A percentile compares a stretch with the other conserved stretches of the same genome.
These are phyloP conservation scores for Drosophila murphyi DNA, from an alignment of 1,140 invertebrate genomes.

Conservation along the genomic window DNA sequence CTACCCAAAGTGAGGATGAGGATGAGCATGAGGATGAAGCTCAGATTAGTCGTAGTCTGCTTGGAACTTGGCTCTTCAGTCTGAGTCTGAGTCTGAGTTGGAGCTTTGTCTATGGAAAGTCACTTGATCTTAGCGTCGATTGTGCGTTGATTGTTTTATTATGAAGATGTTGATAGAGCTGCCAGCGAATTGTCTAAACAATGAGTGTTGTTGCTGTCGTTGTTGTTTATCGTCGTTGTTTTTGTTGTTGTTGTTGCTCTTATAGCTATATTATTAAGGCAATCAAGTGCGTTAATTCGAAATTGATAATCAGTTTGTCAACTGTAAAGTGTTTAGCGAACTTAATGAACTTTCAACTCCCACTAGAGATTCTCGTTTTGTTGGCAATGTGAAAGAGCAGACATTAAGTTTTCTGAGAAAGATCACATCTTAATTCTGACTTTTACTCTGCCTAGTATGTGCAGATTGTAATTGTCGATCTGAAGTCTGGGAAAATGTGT, in stretches of 20 bases:
- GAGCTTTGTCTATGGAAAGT: constrained; percentile 71
- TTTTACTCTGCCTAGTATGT: not conserved
- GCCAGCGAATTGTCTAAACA: constrained; percentile 41
- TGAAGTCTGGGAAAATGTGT: constrained; percentile 15
- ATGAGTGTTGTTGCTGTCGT: constrained; percentile 32
- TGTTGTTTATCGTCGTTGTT: constrained; percentile 33
- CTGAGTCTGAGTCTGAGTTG: constrained; percentile 10
- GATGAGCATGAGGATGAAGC: constrained; percentile 19
- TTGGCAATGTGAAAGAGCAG: not conserved
- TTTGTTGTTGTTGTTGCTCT: constrained; percentile 29
- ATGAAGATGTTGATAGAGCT: constrained; percentile 76
- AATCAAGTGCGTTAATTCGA: constrained; percentile 72
- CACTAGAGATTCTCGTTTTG: too few species aligned
- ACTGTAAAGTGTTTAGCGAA: constrained; percentile 17
- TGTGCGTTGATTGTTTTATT: constrained; percentile 83
- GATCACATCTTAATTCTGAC: constrained; percentile 11
- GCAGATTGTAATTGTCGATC: constrained; percentile 9
- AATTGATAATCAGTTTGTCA: constrained; percentile 67
- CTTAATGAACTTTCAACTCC: constrained; percentile 27
- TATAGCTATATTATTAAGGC: constrained; percentile 76
- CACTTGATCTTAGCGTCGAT: constrained; percentile 77
- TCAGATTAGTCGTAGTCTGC: constrained; percentile 9
- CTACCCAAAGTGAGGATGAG: constrained; percentile 38
- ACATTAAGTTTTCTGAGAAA: constrained; percentile 4
- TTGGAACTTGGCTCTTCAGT: constrained; percentile 15